Evolutionary conservation across 2,888 invertebrate species (phyloP).

Genomic region (Ceramica pisi): DNA sequence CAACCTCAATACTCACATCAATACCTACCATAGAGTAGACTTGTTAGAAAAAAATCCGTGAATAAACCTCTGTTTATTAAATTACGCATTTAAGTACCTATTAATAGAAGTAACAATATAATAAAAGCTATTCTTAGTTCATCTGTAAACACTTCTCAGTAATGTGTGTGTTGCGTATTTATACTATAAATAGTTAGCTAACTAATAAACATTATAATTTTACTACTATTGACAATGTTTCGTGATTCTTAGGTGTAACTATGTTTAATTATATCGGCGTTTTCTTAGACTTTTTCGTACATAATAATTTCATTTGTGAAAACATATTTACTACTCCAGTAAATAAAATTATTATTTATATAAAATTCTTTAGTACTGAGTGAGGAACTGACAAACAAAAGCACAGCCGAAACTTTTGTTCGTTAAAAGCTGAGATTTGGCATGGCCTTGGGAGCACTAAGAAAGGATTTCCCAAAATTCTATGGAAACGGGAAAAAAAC

Average conservation of each 20-base stretch:
- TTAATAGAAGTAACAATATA: slow-evolving; percentile 18
- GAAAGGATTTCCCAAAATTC: no score
- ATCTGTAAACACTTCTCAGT: slow-evolving; percentile 21
- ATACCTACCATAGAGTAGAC: not conserved
- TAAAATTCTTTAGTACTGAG: no score
- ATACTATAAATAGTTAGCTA: slow-evolving; percentile 1
- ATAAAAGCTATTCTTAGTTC: slow-evolving; percentile 38
- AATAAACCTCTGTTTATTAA: not conserved
- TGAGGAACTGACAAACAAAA: no score
- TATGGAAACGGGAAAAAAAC: no score
- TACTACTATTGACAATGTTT: slow-evolving; percentile 8
- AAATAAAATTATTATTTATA: no score
- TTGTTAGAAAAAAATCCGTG: not conserved
- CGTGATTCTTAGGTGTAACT: not conserved
- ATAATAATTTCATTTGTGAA: no score
- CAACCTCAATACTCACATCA: not conserved
- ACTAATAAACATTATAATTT: slow-evolving; percentile 11
- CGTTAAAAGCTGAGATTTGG: no score
- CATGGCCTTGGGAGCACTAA: no score
- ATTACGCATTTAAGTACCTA: not conserved
- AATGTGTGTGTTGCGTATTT: slow-evolving; percentile 31
- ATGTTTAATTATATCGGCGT: not conserved
- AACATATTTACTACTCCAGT: no score
- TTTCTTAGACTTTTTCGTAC: not conserved
- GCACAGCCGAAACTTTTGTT: no score